phyloP scores from a whole-genome alignment of 2,113 vertebrate genomes.

The Pan troglodytes region DNA sequence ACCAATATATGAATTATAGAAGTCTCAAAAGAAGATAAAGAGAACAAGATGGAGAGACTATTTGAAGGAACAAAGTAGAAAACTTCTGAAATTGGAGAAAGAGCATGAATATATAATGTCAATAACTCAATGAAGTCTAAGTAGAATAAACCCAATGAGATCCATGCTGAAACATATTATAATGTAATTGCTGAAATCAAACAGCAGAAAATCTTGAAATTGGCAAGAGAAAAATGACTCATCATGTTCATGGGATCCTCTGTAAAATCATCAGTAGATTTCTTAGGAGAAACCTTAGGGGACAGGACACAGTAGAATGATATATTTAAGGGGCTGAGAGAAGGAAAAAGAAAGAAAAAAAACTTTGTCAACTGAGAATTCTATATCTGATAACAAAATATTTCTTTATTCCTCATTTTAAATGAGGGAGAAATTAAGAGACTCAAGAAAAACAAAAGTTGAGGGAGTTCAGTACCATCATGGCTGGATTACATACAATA shows the following conservation, averaged over 20 bases:
- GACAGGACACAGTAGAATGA: no score
- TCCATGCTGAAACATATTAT: neutral
- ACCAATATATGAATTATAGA: neutral
- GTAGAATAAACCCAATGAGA: neutral
- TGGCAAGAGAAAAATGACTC: neutral
- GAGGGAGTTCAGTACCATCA: no score
- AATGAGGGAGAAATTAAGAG: neutral
- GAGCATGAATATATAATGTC: neutral
- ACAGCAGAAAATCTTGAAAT: neutral
- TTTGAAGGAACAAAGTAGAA: neutral
- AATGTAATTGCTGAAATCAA: neutral
- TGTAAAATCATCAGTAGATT: no score
- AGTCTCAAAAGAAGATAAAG: neutral
- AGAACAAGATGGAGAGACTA: neutral
- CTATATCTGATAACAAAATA: no score
- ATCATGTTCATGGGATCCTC: neutral
- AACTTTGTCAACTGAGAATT: no score
- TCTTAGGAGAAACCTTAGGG: no score
- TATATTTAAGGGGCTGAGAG: no score
- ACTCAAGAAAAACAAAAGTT: no score
- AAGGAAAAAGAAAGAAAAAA: no score
- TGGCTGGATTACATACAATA: neutral
- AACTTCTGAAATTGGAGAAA: neutral
- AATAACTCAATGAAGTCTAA: neutral
- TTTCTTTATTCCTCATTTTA: no score